Conservation (phyloP, 2,888 invertebrate species). For the Baronia brevicornis region DNA sequence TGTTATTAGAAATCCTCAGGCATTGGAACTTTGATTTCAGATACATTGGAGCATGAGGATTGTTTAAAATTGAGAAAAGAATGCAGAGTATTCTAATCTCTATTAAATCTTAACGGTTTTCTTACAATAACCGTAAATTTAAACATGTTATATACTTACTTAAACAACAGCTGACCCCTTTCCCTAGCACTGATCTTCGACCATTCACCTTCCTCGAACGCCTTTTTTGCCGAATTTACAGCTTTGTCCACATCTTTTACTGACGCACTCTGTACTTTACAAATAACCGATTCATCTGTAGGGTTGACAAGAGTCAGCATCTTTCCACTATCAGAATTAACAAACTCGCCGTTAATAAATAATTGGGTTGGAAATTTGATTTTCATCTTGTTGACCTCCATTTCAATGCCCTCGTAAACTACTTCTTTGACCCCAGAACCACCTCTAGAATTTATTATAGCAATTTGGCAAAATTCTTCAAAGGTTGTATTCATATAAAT, state of each 20-base stretch:
- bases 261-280: slow-evolving; percentile 83
- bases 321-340: slow-evolving; percentile 82
- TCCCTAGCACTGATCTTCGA: slow-evolving; percentile 95
- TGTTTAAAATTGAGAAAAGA: no score
- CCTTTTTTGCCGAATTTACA: slow-evolving; percentile 89
- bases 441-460: slow-evolving; percentile 81
- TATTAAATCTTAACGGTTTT: neutral
- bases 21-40: no score
- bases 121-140: no score
- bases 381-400: slow-evolving; percentile 88
- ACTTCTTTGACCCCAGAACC: slow-evolving; percentile 71
- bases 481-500: slow-evolving; percentile 95
- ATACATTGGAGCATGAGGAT: no score
- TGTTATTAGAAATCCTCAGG: no score
- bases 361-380: slow-evolving; percentile 91
- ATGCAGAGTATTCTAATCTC: no score
- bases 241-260: slow-evolving; percentile 90
- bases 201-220: slow-evolving; percentile 94
- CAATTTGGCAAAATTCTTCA: slow-evolving; percentile 83
- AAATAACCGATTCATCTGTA: slow-evolving; percentile 86
- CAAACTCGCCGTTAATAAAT: slow-evolving; percentile 93
- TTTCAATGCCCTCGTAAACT: slow-evolving; percentile 83
- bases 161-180: slow-evolving; percentile 87
- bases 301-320: slow-evolving; percentile 86
- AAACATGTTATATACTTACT: slow-evolving; percentile 77